Conservation (phyloP, 2,888 invertebrate species). For the Ectemnius cavifrons region DNA sequence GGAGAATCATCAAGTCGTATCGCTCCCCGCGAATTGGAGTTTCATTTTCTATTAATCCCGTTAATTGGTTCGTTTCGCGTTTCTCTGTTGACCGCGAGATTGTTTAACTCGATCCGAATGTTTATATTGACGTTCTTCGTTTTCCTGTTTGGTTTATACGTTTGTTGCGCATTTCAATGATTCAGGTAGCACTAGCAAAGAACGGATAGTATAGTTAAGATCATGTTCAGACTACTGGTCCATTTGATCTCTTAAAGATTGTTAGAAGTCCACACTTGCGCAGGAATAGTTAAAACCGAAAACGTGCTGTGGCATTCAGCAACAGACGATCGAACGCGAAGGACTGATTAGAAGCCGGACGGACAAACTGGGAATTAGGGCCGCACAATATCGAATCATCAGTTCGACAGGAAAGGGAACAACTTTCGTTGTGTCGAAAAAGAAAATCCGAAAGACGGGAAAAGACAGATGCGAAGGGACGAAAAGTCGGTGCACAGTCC, state of each 20-base stretch:
- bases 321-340: slow-evolving; percentile 24
- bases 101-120: slow-evolving; percentile 22
- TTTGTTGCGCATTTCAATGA: slow-evolving; percentile 41
- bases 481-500: slow-evolving; percentile 42
- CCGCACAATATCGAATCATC: slow-evolving; percentile 11
- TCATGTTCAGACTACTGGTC: no score
- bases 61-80: slow-evolving; percentile 44
- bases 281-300: slow-evolving; percentile 1
- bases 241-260: no score
- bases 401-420: slow-evolving; percentile 35
- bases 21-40: slow-evolving; percentile 14
- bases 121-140: slow-evolving; percentile 46
- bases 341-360: slow-evolving; percentile 29
- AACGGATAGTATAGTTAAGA: background rate
- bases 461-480: slow-evolving; percentile 15
- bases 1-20: slow-evolving; percentile 21
- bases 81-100: slow-evolving; percentile 38
- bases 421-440: slow-evolving; percentile 43
- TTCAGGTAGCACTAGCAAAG: background rate
- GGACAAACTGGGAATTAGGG: slow-evolving; percentile 9
- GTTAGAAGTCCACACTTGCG: no score
- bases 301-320: slow-evolving; percentile 27
- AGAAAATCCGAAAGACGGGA: slow-evolving; percentile 14
- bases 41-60: slow-evolving; percentile 30
- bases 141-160: slow-evolving; percentile 44